Conservation (phyloP, 2,113 vertebrate species). For the Paraplagusia blochii region DNA sequence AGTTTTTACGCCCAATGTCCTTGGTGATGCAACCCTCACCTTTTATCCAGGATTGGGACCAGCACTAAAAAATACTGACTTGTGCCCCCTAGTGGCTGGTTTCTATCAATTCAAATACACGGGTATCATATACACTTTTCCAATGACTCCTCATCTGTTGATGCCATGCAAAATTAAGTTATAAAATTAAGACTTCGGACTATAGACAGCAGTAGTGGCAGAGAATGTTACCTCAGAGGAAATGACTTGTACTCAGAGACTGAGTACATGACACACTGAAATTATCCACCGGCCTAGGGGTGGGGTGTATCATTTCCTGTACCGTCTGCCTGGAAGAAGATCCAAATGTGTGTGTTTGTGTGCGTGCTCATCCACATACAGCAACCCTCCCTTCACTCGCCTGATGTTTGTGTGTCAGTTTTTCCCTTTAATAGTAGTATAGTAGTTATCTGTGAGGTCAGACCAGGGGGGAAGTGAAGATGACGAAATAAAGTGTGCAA, state of each 20-base stretch:
- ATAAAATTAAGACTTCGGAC: not conserved
- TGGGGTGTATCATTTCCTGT: slow-evolving; percentile 81
- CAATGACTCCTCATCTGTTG: not conserved
- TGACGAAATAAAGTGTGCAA: slow-evolving; percentile 42
- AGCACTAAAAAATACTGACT: no score
- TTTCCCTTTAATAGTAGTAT: slow-evolving; percentile 78
- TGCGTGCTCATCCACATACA: not conserved
- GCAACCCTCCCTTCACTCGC: slow-evolving; percentile 35
- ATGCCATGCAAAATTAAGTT: not conserved
- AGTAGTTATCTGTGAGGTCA: slow-evolving; percentile 71
- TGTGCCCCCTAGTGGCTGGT: no score
- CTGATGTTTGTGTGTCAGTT: slow-evolving; percentile 42
- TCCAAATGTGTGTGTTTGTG: slow-evolving; percentile 25
- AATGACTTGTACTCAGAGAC: slow-evolving; percentile 79
- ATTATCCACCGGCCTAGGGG: slow-evolving; percentile 73
- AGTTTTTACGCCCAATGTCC: no score
- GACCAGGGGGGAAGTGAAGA: slow-evolving; percentile 56
- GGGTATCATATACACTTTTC: no score
- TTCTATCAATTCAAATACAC: no score
- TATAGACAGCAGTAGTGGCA: not conserved
- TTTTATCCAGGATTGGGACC: no score
- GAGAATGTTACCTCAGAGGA: slow-evolving; percentile 72
- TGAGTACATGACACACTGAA: slow-evolving; percentile 74
- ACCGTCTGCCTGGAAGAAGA: slow-evolving; percentile 60
- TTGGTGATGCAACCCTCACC: no score